Percentiles rank a stretch among this genome's conserved stretches.
phyloP scores from a whole-genome alignment of 2,113 vertebrate species.

The Ellobius talpinus region DNA sequence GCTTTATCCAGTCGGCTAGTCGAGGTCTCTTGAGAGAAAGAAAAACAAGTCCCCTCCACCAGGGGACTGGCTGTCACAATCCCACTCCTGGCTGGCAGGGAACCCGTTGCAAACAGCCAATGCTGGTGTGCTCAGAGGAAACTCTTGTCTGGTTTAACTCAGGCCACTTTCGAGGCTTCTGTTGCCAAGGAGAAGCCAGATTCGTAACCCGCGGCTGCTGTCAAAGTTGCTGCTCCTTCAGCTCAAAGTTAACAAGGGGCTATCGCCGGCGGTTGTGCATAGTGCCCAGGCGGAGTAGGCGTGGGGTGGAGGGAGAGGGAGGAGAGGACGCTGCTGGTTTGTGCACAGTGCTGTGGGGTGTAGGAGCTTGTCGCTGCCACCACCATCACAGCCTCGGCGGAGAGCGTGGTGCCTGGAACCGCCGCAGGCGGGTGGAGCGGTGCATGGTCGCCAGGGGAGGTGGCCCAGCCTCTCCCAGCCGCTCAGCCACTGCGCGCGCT shows the following conservation, averaged over 20 bases:
- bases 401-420: constrained; percentile 74
- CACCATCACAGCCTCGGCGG: not conserved
- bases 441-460: constrained; percentile 52
- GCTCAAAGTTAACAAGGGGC: constrained; percentile 63
- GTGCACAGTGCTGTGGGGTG: not conserved
- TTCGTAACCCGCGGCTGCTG: not conserved
- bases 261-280: not conserved
- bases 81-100: constrained; percentile 64
- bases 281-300: not conserved
- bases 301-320: not conserved
- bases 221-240: constrained; percentile 70
- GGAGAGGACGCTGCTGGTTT: not conserved
- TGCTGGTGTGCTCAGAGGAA: constrained; percentile 53
- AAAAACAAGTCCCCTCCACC: constrained; percentile 57
- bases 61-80: constrained; percentile 45
- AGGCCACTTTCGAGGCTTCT: not conserved
- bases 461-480: constrained; percentile 41
- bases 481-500: constrained; percentile 45
- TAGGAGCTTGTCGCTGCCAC: not conserved
- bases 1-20: constrained; percentile 60
- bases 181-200: not conserved
- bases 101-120: constrained; percentile 70
- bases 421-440: constrained; percentile 43
- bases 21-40: constrained; percentile 35
- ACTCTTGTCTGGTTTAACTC: constrained; percentile 62